Base-by-base conservation (phyloP, 2,113 vertebrate species). In the Atractosteus spatula region DNA sequence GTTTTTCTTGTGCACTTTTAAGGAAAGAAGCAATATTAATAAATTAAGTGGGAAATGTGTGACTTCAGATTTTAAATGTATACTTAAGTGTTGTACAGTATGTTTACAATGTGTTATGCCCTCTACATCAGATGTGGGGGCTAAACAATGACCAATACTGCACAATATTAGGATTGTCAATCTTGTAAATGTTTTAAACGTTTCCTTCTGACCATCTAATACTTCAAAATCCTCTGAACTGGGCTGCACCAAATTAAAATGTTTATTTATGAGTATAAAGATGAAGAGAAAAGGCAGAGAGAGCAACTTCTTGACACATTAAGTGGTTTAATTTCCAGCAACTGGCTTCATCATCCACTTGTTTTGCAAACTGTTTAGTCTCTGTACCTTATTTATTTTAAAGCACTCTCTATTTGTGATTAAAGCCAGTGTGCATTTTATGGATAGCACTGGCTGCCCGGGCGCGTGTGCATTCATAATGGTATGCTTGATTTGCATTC, bases 331-430 rank as follows among this genome's bases (percentile, higher is more conserved):
- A 59, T 59, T 17, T 17, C 14, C 17, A 7, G 7, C 16, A 42
- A 41, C 3, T 7, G 41, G 12, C 62, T 12, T 64, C 62, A 64
- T 64, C 14, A 64, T 80, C 78, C 81, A 82, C 83, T 82, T 84
- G 79, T 80, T 79, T 70, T 78, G 62, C 17, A 5, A 41, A 54
- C 70, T 66, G 64, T 66, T 66, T 43, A 68, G 71, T 29, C 17
- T 12, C 56, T 59, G 47, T 51, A 5, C 5, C 10, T 7, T 51
- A 7, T 51, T 51, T 51, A 29, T 14, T 62, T 7, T 62, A 64
- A 4, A 16, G 62, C 8, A 29, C 8, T 7, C 13, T 29, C 62
- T 41, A 64, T 42, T 6, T 29, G 13, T 12, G n/a, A 16, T 64
- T 64, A 64, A 64, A 64, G 62, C 3, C 5, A 17, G n/a, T 29